Evolutionary conservation across 2,113 vertebrate species (phyloP).

Genomic region (Pteruthius melanotis): DNA sequence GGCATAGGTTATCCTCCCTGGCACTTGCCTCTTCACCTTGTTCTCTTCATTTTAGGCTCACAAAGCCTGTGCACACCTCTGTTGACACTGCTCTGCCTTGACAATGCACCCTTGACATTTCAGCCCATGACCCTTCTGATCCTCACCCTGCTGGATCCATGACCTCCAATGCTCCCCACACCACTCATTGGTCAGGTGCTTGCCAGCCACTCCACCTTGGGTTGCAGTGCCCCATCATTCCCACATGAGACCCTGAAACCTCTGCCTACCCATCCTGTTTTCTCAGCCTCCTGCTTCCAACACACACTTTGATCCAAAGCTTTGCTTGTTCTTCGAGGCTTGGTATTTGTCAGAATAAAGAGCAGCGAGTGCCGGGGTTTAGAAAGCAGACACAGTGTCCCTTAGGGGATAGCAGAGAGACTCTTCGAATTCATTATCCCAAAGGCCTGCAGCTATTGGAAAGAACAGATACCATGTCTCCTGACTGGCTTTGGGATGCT

Average conservation of each 20-base stretch:
- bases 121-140: neutral
- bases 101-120: neutral
- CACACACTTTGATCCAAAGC: neutral
- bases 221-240: neutral
- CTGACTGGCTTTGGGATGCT: neutral
- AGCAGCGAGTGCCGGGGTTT: neutral
- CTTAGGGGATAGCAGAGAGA: neutral
- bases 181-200: neutral
- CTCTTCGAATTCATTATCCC: slow-evolving; percentile 5
- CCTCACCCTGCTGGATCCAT: neutral
- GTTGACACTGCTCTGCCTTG: neutral
- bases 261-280: neutral
- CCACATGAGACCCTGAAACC: neutral
- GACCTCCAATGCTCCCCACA: neutral
- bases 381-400: slow-evolving; percentile 1
- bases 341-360: slow-evolving; percentile 50
- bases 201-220: neutral
- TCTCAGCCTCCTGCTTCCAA: neutral
- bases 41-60: neutral
- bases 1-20: neutral
- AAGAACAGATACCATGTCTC: neutral
- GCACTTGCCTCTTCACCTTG: neutral
- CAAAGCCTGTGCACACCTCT: neutral
- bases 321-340: slow-evolving; percentile 19
- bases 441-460: neutral